Evolutionary conservation across 2,888 invertebrate species (phyloP).

Genomic region (Drosophila eohydei): DNA sequence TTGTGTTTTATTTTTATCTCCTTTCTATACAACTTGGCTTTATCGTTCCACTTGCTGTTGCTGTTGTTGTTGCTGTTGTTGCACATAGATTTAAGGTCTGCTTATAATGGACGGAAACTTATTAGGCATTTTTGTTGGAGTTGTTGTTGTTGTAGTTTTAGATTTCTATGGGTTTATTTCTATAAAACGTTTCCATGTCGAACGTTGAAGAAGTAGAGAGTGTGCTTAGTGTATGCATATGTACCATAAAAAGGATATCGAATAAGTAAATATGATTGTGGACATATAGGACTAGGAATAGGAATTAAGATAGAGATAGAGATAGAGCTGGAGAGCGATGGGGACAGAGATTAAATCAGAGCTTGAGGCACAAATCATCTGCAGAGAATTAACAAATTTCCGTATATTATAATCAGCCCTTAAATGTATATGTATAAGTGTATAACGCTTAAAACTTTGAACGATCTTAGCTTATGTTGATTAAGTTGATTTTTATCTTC

Average conservation of each 20-base stretch:
- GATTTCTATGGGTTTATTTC: constrained; percentile 58
- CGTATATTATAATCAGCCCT: constrained; percentile 85
- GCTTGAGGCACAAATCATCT: constrained; percentile 8
- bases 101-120: constrained; percentile 85
- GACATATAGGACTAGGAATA: constrained; percentile 8
- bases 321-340: neutral
- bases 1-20: constrained; percentile 30
- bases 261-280: constrained; percentile 21
- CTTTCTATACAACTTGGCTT: constrained; percentile 56
- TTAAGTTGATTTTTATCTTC: constrained; percentile 29
- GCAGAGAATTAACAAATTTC: constrained; percentile 77
- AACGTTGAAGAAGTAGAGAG: constrained; percentile 26
- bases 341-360: constrained; percentile 3
- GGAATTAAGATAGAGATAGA: neutral
- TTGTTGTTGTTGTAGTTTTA: constrained; percentile 40
- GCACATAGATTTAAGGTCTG: constrained; percentile 85
- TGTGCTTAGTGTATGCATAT: constrained; percentile 35
- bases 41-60: constrained; percentile 54
- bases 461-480: constrained; percentile 57
- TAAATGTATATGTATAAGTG: constrained; percentile 78
- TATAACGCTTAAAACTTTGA: constrained; percentile 48
- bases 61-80: constrained; percentile 42
- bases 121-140: constrained; percentile 81
- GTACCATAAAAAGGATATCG: constrained; percentile 25
- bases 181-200: constrained; percentile 47